Percentiles rank a stretch among this genome's conserved stretches.
phyloP scores from a whole-genome alignment of 2,113 vertebrate genomes.

The Pseudopipra pipra region DNA sequence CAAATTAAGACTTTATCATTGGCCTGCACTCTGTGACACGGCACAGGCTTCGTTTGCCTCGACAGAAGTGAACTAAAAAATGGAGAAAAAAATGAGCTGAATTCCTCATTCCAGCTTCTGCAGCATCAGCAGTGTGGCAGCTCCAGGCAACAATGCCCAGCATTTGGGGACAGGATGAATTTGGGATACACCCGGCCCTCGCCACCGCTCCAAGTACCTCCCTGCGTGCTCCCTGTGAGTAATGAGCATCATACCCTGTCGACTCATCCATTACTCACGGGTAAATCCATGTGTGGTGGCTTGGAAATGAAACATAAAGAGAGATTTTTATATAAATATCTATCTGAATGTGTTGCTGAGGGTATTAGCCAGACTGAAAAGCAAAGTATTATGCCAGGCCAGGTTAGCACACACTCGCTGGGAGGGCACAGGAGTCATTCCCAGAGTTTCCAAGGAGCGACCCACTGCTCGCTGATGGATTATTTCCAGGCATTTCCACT shows the following conservation, averaged over 20 bases:
- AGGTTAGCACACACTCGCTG: neutral
- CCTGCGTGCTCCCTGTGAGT: conserved; percentile 1
- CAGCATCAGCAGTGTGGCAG: neutral
- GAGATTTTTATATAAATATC: neutral
- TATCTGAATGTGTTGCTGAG: neutral
- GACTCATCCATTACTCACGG: conserved; percentile 42
- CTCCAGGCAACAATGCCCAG: neutral
- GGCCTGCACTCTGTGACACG: neutral
- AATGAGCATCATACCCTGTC: conserved; percentile 39
- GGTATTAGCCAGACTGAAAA: neutral
- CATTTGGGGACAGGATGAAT: neutral
- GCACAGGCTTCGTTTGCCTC: neutral
- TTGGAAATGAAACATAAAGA: conserved; percentile 4
- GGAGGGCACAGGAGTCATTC: neutral
- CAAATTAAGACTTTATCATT: neutral
- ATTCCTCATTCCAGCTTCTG: neutral
- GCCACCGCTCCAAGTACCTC: neutral
- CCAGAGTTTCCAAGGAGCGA: neutral
- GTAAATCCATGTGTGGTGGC: neutral
- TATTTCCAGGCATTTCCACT: neutral
- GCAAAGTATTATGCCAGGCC: neutral
- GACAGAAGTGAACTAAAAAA: neutral
- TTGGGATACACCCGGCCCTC: neutral
- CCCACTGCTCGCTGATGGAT: neutral
- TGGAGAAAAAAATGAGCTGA: neutral